These are phyloP conservation scores for Amphilophus citrinellus DNA, from an alignment of 2,113 vertebrate species.

Conservation along the genomic window DNA sequence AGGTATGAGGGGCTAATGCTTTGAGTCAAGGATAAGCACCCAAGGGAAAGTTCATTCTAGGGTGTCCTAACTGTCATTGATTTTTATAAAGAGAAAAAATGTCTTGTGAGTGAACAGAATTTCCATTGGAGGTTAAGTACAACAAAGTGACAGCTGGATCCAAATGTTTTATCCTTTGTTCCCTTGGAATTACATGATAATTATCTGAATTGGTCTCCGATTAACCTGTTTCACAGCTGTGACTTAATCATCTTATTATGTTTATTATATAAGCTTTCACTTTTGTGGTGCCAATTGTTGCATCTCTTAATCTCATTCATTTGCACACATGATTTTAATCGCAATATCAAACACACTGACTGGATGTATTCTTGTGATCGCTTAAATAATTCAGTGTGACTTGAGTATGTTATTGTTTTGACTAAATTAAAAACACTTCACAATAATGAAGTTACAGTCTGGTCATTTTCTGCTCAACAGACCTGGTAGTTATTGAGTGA, in stretches of 20 bases:
- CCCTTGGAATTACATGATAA: neutral
- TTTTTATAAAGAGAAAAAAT: neutral
- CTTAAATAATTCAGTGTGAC: constrained; percentile 6
- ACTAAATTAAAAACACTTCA: neutral
- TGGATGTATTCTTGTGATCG: neutral
- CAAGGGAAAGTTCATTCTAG: constrained; percentile 33
- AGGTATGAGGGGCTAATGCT: constrained; percentile 39
- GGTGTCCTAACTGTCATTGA: neutral
- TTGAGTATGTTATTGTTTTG: neutral
- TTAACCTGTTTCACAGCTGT: constrained; percentile 1
- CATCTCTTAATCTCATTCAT: neutral
- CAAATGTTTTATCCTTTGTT: neutral
- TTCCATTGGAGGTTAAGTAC: neutral
- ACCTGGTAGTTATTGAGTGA: neutral
- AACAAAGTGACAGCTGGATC: neutral
- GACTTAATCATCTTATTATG: neutral
- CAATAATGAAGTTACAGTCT: neutral
- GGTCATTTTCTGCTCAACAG: neutral
- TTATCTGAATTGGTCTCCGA: neutral
- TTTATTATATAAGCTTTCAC: neutral
- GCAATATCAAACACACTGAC: constrained; percentile 1
- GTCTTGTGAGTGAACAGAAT: neutral
- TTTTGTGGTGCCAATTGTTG: neutral
- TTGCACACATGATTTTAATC: constrained; percentile 7
- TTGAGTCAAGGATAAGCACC: constrained; percentile 32